phyloP scores from a whole-genome alignment of 2,113 vertebrate genomes.

The Pipra filicauda region DNA sequence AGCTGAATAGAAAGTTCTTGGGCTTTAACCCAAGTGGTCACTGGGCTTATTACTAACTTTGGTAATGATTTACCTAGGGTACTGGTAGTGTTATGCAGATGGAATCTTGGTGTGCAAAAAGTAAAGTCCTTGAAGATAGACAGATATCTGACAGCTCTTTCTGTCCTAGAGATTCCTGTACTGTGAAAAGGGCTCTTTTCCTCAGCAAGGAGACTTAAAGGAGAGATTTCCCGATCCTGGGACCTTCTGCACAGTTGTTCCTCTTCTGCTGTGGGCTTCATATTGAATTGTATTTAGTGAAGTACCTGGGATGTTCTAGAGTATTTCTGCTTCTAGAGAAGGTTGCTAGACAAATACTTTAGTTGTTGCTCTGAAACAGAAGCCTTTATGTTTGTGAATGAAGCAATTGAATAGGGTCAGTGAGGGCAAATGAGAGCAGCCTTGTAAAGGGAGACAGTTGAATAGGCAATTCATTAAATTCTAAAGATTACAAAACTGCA shows the following conservation, averaged over 20 bases:
- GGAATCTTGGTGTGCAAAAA: not conserved
- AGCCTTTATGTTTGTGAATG: constrained; percentile 50
- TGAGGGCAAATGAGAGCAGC: constrained; percentile 42
- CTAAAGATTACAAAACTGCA: constrained; percentile 38
- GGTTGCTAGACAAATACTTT: constrained; percentile 18
- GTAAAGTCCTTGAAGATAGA: not conserved
- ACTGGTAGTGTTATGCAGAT: not conserved
- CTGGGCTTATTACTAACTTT: not conserved
- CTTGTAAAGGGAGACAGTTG: constrained; percentile 22
- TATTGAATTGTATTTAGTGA: not conserved
- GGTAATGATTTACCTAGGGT: not conserved
- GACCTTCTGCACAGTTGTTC: not conserved
- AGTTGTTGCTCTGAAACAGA: constrained; percentile 35
- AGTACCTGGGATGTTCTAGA: constrained; percentile 51
- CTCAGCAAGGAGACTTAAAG: not conserved
- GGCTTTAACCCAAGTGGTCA: not conserved
- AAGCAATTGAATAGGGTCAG: constrained; percentile 38
- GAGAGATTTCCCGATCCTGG: not conserved
- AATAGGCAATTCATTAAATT: constrained; percentile 63
- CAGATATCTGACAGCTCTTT: not conserved
- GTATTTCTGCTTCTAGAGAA: constrained; percentile 36
- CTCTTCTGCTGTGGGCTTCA: not conserved
- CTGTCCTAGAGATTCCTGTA: not conserved
- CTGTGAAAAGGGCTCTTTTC: not conserved
- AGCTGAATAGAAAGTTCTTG: not conserved